These are phyloP conservation scores for Atractosteus spatula DNA, from an alignment of 2,113 vertebrate genomes.

Conservation along the genomic window DNA sequence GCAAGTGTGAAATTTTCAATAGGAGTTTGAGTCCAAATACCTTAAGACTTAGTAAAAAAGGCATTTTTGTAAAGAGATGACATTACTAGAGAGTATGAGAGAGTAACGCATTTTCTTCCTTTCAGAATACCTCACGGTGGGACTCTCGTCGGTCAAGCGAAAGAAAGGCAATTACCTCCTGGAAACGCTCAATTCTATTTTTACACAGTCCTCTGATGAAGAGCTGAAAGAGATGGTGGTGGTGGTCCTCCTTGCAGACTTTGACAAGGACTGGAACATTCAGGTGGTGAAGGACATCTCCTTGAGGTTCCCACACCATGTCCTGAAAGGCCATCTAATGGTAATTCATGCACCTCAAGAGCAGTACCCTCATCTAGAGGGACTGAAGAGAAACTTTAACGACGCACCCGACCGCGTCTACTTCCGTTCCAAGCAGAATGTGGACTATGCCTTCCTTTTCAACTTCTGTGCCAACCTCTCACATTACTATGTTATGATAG, in stretches of 20 bases:
- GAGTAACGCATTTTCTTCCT: not conserved
- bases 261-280: conserved; percentile 56
- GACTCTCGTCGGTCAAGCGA: conserved; percentile 63
- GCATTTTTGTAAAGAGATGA: not conserved
- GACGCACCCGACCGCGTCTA: conserved; percentile 63
- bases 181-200: conserved; percentile 72
- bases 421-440: conserved; percentile 82
- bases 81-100: too few species aligned
- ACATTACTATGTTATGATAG: conserved; percentile 80
- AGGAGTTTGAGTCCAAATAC: not conserved
- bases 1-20: not conserved
- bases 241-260: conserved; percentile 74
- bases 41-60: not conserved
- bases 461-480: conserved; percentile 71
- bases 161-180: conserved; percentile 61
- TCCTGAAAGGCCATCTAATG: conserved; percentile 65
- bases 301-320: conserved; percentile 45
- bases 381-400: conserved; percentile 67
- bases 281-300: conserved; percentile 36
- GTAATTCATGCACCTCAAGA: conserved; percentile 58
- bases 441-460: conserved; percentile 75
- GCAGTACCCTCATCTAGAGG: conserved; percentile 56
- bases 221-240: conserved; percentile 76
- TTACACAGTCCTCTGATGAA: conserved; percentile 61
- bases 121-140: conserved; percentile 73